These are phyloP conservation scores for Eupithecia dodoneata DNA, from an alignment of 2,888 invertebrate species.

Conservation along the genomic window DNA sequence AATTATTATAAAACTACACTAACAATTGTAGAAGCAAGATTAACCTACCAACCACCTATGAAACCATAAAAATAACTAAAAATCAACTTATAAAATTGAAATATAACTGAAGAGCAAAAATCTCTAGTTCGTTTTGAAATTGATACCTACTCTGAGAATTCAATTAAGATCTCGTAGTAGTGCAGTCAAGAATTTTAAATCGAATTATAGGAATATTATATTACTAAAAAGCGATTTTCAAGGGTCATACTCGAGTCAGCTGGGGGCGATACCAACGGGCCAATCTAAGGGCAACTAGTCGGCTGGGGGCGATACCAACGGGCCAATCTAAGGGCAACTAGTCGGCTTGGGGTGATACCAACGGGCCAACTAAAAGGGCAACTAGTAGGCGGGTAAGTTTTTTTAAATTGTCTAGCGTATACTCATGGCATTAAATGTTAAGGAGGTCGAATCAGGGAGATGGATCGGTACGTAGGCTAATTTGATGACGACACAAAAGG, in stretches of 20 bases:
- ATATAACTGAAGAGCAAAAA: background rate
- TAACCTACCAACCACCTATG: background rate
- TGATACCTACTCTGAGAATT: background rate
- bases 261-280: background rate
- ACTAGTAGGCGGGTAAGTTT: too few relatives aligned
- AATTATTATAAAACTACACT: too few relatives aligned
- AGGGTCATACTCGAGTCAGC: background rate
- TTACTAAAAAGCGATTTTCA: constrained; percentile 5
- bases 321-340: too few relatives aligned
- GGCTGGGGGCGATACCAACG: too few relatives aligned
- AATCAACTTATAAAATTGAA: background rate
- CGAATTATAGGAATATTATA: constrained; percentile 9
- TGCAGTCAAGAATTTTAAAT: background rate
- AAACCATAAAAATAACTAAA: background rate
- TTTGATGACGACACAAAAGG: background rate
- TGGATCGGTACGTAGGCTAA: background rate
- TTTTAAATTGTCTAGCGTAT: too few relatives aligned
- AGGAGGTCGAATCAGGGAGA: background rate
- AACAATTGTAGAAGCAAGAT: too few relatives aligned
- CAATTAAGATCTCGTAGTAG: background rate
- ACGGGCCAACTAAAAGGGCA: too few relatives aligned
- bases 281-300: background rate
- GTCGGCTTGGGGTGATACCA: too few relatives aligned
- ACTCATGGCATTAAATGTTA: too few relatives aligned
- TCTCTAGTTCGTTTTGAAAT: background rate